Conservation (phyloP, 2,797 vertebrate species). For the Oophaga sylvatica region DNA sequence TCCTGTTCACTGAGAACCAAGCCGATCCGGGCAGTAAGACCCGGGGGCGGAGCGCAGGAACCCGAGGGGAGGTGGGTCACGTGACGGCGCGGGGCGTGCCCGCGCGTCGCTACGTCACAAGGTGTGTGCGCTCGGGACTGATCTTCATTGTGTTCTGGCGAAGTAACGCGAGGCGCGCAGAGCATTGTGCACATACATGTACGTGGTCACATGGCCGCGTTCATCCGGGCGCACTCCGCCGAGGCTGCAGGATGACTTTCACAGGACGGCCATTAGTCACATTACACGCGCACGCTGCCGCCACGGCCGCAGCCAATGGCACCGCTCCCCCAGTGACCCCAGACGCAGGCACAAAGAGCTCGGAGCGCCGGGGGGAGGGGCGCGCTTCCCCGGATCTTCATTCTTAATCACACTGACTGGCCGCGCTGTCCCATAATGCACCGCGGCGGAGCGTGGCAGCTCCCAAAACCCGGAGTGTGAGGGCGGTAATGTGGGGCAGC, state of each 20-base stretch:
- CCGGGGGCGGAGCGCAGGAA: slow-evolving; percentile 58
- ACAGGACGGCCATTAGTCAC: neutral
- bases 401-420: slow-evolving; percentile 46
- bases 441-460: neutral
- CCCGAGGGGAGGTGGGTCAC: slow-evolving; percentile 23
- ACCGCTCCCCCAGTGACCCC: neutral
- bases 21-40: slow-evolving; percentile 54
- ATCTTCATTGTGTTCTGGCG: slow-evolving; percentile 44
- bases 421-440: slow-evolving; percentile 46
- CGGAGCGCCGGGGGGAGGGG: slow-evolving; percentile 52
- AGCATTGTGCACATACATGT: neutral
- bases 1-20: slow-evolving; percentile 13
- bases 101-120: slow-evolving; percentile 45
- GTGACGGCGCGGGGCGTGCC: slow-evolving; percentile 45
- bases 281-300: neutral
- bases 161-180: slow-evolving; percentile 31
- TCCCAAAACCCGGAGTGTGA: slow-evolving; percentile 36
- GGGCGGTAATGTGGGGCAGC: slow-evolving; percentile 39
- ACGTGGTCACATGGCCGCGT: neutral
- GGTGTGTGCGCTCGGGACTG: slow-evolving; percentile 49
- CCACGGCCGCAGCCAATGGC: neutral
- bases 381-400: slow-evolving; percentile 33
- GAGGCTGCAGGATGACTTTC: neutral
- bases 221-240: no score
- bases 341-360: slow-evolving; percentile 50